Percentiles rank a stretch among this genome's conserved stretches.
Evolutionary conservation across 2,888 invertebrate species (phyloP).

Genomic region (Xanthia icteritia): DNA sequence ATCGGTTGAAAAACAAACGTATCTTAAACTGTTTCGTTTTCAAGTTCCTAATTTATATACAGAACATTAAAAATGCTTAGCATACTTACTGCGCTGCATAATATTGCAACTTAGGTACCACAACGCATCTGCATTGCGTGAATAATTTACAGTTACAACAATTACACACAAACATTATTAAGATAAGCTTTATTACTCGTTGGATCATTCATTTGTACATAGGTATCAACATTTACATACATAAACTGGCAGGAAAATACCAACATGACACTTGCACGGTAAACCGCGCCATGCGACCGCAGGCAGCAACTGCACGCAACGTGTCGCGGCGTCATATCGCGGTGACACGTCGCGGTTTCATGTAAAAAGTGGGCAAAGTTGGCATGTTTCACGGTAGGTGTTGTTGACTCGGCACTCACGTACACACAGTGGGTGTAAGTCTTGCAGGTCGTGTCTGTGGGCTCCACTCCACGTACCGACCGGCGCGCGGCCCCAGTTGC

Average conservation of each 20-base stretch:
- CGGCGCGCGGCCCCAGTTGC: too few relatives aligned
- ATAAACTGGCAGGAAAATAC: conserved; percentile 23
- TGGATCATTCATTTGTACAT: conserved; percentile 29
- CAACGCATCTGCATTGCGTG: conserved; percentile 11
- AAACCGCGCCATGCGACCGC: neutral
- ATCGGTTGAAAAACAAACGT: neutral
- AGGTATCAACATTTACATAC: conserved; percentile 12
- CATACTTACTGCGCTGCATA: neutral
- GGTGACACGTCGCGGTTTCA: too few relatives aligned
- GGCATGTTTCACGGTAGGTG: too few relatives aligned
- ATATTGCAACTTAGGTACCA: neutral
- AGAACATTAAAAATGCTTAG: neutral
- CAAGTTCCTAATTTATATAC: neutral
- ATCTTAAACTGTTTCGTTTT: neutral
- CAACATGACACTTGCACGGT: neutral
- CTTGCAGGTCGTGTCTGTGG: too few relatives aligned
- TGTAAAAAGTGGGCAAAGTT: too few relatives aligned
- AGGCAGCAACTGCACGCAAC: too few relatives aligned
- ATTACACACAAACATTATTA: conserved; percentile 17
- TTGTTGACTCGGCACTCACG: too few relatives aligned
- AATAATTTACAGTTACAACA: conserved; percentile 25
- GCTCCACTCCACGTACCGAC: too few relatives aligned
- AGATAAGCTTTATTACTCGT: conserved; percentile 47
- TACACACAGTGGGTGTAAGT: too few relatives aligned
- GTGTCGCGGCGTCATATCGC: too few relatives aligned